Evolutionary conservation across 2,888 invertebrate species (phyloP), one percentile per base, ranked within the genome.

Genomic region (Lamproptera curius): DNA sequence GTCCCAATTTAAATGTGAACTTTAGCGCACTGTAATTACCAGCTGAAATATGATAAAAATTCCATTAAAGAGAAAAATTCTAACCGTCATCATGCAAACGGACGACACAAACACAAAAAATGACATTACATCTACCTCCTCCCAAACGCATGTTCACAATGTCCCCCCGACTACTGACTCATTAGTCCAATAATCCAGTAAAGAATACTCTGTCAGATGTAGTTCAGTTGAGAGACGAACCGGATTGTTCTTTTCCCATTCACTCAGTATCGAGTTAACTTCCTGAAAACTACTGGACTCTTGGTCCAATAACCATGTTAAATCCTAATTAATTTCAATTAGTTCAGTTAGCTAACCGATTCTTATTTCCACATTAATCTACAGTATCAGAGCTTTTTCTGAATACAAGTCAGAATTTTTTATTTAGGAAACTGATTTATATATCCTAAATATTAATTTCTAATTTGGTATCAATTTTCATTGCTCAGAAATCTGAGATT

Each of bases 21-120:
- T 92, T 92, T 13, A 95, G 86, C 0, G 93, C 91, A 66, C 95
- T 95, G 76, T 94, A 95, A 72, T 95, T 94, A 16, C 95, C 95
- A 61, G 92, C 95, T 94, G 84, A 38, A 64, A 63, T 6, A 33
- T 34, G 26, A 42, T 8, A 45, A 47, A 35, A 14, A 20, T 42
- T 47, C 4, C 34, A 38, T 28, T 14, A 10, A 50, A 13, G 36
- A 10, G 46, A 46, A 44, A 9, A 26, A 2, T n/a, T 40, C 23
- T 20, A 31, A 26, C 31, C 33, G 17, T 16, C 16, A 13, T 33
- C 37, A 26, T 46, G 38, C 36, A 48, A 46, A 23, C 46, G 38
- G 52, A 67, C 67, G 44, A 39, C 62, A 68, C 61, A 57, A 63
- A 67, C 61, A 62, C 59, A 62, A 13, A 11, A 48, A 61, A 47